Base-by-base conservation (phyloP, 1,140 invertebrate species). In the Capitella teleta region DNA sequence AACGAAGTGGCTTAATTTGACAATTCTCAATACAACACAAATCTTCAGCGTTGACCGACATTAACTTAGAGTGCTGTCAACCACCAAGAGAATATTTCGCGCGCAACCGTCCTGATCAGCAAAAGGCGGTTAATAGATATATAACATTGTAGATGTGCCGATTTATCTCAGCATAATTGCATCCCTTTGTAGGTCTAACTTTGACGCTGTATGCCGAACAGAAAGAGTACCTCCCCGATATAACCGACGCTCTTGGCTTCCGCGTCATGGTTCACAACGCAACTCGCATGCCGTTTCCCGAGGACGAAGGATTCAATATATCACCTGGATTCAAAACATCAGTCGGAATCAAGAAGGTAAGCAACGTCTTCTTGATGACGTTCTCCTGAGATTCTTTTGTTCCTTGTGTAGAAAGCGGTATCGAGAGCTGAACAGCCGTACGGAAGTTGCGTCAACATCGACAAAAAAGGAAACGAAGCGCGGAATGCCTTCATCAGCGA, bases 161-260 rank as follows among this genome's bases (percentile, higher is more conserved):
- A n/a, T n/a, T n/a, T n/a, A n/a, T n/a, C n/a, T n/a, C n/a, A n/a
- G 8, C n/a, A 8, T 32, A n/a, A 32, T 32, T 21, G 8, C 8
- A 47, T 47, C 2, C 47, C n/a, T n/a, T n/a, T n/a, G n/a, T n/a
- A 64, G 73, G 71, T 19, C 52, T 75, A 3, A 45, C 52, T 0
- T 30, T 74, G 25, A 61, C 62, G 28, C 51, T 75, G 25, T 67
- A 69, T 49, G 53, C 72, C 0, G 57, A 73, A 26, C 60, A 64
- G 23, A 28, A 55, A 5, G 54, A 73, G 28, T 74, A 73, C 50
- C 42, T 73, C 2, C 21, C 57, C 0, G 56, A 57, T 19, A 55
- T 54, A n/a, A 26, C 57, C 54, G n/a, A 51, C 2, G 40, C 48
- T 1, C 30, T 34, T 5, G 53, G 53, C n/a, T 23, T 54, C 12